Base-by-base conservation (phyloP, 2,797 vertebrate genomes). In the Tenualosa ilisha region DNA sequence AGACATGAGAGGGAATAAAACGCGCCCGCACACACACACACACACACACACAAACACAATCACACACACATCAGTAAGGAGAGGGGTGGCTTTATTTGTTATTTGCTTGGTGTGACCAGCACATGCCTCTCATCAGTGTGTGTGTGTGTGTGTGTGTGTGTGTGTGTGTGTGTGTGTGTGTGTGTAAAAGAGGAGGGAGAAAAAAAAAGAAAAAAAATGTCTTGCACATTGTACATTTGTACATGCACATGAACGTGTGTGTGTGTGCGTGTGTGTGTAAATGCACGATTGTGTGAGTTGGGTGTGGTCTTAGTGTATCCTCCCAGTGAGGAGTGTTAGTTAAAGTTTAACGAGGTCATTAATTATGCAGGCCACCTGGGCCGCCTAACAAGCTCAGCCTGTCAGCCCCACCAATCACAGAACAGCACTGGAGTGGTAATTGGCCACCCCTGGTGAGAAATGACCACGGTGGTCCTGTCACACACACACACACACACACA, bases 341-440 rank as follows among this genome's bases (percentile, higher is more conserved):
- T 26, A 68, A 68, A 68, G 8, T 68, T 68, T 68, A 68, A 68
- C 63, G 8, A 68, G 63, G n/a, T 68, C 63, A 68, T 68, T 68
- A 68, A 68, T 68, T 68, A 68, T 68, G 63, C 63, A 68, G 63
- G 22, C 63, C 8, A 68, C 63, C 26, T 24, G 63, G 63, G 63
- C 26, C 26, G 24, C 24, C 8, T 68, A 68, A 68, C 63, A 6
- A 65, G 63, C 54, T 59, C 15, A 5, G 54, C 4, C 3, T 59
- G 54, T 22, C 20, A 59, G 56, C 20, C 22, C 20, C 63, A 68
- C 63, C 63, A 68, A 31, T 68, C 63, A 31, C 56, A 22, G 20
- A 6, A 6, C 56, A 59, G 56, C 4, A 59, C 56, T 22, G 56
- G 22, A 68, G n/a, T 68, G 63, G 7, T 68, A 68, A 68, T 68